Evolutionary conservation across 2,888 invertebrate species (phyloP).

Genomic region (Escarpia spicata): DNA sequence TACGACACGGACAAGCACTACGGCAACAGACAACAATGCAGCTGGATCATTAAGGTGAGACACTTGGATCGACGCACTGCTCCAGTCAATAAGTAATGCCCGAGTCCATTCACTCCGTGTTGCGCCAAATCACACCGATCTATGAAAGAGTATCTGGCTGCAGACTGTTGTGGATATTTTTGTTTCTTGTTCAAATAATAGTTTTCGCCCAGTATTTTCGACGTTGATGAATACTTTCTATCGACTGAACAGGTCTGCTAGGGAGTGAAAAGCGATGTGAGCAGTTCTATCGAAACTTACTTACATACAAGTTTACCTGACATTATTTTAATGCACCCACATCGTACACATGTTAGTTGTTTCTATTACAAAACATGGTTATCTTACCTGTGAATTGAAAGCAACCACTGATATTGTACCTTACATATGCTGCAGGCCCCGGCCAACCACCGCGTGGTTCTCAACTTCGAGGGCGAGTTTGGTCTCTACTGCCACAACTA

Average conservation of each 20-base stretch:
- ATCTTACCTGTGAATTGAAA: not conserved
- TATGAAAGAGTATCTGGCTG: too few relatives aligned
- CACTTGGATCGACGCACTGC: not conserved
- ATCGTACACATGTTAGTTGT: too few relatives aligned
- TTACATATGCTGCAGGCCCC: not conserved
- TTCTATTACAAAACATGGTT: not conserved
- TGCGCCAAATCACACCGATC: too few relatives aligned
- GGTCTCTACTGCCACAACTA: not conserved
- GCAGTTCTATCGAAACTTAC: too few relatives aligned
- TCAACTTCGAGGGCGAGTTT: not conserved
- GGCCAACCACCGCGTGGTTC: not conserved
- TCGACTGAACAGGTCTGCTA: too few relatives aligned
- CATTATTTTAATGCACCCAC: too few relatives aligned
- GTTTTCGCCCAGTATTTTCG: too few relatives aligned
- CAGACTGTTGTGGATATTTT: too few relatives aligned
- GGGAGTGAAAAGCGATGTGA: too few relatives aligned
- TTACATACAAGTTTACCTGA: too few relatives aligned
- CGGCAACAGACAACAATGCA: constrained; percentile 20
- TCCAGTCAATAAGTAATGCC: not conserved
- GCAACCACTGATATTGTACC: not conserved
- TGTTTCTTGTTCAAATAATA: too few relatives aligned
- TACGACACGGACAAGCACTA: not conserved
- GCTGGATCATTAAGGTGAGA: not conserved
- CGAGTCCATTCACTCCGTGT: not conserved
- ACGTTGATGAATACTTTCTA: too few relatives aligned